Conservation (phyloP, 2,113 vertebrate genomes). For the Syngnathus scovelli region DNA sequence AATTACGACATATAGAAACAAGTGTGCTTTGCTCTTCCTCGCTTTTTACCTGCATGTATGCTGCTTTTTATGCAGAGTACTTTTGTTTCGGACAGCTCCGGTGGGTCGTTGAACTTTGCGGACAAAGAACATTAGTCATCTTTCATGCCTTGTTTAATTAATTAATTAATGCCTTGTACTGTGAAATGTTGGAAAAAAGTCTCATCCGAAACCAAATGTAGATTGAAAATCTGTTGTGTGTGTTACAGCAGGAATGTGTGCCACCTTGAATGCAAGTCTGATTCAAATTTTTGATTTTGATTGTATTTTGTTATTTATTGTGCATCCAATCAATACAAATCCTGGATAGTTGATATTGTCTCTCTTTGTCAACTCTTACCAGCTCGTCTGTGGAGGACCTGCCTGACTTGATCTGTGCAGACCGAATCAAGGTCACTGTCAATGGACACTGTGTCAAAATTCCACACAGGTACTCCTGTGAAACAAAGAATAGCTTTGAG, state of each 20-base stretch:
- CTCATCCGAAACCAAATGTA: slow-evolving; percentile 20
- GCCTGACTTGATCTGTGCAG: slow-evolving; percentile 51
- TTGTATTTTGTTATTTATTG: background rate
- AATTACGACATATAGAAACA: background rate
- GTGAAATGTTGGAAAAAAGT: background rate
- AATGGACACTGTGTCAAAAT: slow-evolving; percentile 67
- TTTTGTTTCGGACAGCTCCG: slow-evolving; percentile 10
- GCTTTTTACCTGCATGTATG: slow-evolving; percentile 41
- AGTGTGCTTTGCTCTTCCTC: background rate
- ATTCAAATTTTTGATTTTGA: background rate
- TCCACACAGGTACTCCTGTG: slow-evolving; percentile 60
- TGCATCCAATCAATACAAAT: background rate
- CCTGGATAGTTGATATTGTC: background rate
- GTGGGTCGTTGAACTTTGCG: slow-evolving; percentile 23
- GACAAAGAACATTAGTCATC: slow-evolving; percentile 10
- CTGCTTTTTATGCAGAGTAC: slow-evolving; percentile 9
- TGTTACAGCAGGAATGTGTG: slow-evolving; percentile 6
- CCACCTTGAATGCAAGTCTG: slow-evolving; percentile 25
- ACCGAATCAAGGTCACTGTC: slow-evolving; percentile 74
- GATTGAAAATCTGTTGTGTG: background rate
- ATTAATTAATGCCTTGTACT: too few relatives aligned
- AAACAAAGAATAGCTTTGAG: slow-evolving; percentile 6
- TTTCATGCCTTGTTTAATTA: background rate
- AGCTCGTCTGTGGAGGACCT: slow-evolving; percentile 49
- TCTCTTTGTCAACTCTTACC: slow-evolving; percentile 31